Evolutionary conservation across 2,113 vertebrate genomes (phyloP).

Genomic region (Campylomormyrus tamandua): DNA sequence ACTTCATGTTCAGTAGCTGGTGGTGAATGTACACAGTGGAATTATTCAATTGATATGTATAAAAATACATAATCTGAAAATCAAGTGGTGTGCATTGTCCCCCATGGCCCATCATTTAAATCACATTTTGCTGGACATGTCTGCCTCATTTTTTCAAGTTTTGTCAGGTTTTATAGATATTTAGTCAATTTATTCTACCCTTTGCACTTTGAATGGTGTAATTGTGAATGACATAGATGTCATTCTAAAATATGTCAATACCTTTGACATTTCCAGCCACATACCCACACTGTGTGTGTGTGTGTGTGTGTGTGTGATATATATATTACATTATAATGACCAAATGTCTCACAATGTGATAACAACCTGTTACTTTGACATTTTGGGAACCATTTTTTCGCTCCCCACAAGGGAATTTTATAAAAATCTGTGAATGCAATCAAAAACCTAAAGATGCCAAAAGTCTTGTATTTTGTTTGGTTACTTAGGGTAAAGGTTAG

Average conservation of each 20-base stretch:
- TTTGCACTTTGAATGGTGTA: neutral
- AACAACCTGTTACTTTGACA: no score
- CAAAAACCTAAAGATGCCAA: no score
- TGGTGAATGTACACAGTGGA: neutral
- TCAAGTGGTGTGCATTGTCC: neutral
- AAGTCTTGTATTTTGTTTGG: no score
- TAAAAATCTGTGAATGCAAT: no score
- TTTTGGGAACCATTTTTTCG: no score
- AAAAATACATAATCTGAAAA: neutral
- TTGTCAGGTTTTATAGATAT: neutral
- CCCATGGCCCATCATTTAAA: neutral
- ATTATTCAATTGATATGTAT: neutral
- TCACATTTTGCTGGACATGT: neutral
- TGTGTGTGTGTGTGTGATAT: neutral
- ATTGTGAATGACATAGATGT: neutral
- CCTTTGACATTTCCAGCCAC: neutral
- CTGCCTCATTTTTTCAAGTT: neutral
- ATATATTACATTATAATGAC: neutral
- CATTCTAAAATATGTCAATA: neutral
- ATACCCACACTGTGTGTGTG: neutral
- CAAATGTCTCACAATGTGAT: no score
- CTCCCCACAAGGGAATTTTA: no score
- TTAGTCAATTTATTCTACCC: neutral
- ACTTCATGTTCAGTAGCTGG: neutral
- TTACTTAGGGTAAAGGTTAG: no score